Conservation (phyloP, 2,113 vertebrate genomes). For the Anas platyrhynchos region DNA sequence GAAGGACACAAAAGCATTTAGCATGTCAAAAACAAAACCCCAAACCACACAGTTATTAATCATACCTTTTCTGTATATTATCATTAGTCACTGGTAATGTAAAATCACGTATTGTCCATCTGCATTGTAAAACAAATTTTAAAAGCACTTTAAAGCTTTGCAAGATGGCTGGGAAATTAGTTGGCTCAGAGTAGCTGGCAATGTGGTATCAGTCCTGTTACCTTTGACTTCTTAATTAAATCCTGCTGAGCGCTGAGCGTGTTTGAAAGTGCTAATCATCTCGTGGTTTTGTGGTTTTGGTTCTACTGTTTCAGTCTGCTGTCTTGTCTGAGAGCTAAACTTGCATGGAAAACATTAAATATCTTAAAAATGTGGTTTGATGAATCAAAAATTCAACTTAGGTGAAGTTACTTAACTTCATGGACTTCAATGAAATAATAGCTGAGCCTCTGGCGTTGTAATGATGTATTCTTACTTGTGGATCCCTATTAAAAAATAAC, state of each 20-base stretch:
- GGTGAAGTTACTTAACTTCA: neutral
- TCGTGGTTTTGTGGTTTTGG: neutral
- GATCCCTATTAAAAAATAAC: neutral
- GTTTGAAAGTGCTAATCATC: neutral
- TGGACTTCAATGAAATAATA: neutral
- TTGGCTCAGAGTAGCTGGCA: neutral
- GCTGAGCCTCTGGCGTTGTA: neutral
- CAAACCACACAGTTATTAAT: neutral
- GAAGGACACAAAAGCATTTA: neutral
- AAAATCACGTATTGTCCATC: neutral
- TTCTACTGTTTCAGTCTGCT: neutral
- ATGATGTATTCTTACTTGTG: neutral
- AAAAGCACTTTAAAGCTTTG: neutral
- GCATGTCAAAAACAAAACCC: neutral
- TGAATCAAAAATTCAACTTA: neutral
- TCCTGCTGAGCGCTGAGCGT: neutral
- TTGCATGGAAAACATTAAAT: neutral
- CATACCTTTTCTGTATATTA: accelerated
- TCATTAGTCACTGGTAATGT: neutral
- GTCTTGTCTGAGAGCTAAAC: neutral
- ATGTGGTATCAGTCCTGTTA: neutral
- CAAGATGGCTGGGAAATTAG: neutral
- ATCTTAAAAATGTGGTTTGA: neutral
- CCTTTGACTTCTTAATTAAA: neutral
- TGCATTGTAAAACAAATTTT: neutral